Conservation (phyloP, 1,140 invertebrate genomes). For the Phthorimaea operculella region DNA sequence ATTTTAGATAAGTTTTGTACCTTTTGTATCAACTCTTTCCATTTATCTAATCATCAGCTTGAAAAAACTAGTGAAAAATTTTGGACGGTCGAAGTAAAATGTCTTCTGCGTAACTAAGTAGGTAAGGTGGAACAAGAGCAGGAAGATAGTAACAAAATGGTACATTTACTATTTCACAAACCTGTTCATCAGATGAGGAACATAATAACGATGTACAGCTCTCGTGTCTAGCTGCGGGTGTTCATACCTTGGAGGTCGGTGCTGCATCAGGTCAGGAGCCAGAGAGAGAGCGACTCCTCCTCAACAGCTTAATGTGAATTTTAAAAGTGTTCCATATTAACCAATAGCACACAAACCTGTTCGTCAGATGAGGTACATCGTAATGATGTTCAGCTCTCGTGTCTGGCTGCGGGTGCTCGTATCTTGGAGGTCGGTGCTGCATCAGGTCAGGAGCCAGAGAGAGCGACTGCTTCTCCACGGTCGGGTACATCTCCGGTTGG, state of each 20-base stretch:
- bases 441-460: conserved; percentile 89
- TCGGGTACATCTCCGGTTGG: conserved; percentile 88
- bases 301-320: no score
- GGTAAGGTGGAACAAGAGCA: no score
- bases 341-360: conserved; percentile 58
- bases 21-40: no score
- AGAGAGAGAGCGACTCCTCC: conserved; percentile 83
- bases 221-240: conserved; percentile 76
- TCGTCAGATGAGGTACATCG: conserved; percentile 82
- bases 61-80: no score
- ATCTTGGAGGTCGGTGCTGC: conserved; percentile 75
- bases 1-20: no score
- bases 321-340: no score
- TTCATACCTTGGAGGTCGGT: conserved; percentile 79
- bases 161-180: no score
- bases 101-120: no score
- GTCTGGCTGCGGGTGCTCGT: conserved; percentile 81
- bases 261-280: conserved; percentile 86
- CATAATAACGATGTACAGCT: conserved; percentile 85
- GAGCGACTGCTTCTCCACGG: conserved; percentile 85
- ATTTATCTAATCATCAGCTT: no score
- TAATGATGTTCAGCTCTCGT: conserved; percentile 79
- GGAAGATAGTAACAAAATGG: no score
- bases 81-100: no score
- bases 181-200: conserved; percentile 77